Evolutionary conservation across 2,797 vertebrate species (phyloP), one percentile per base, ranked within the genome.

Genomic region (Galagoides demidoff): DNA sequence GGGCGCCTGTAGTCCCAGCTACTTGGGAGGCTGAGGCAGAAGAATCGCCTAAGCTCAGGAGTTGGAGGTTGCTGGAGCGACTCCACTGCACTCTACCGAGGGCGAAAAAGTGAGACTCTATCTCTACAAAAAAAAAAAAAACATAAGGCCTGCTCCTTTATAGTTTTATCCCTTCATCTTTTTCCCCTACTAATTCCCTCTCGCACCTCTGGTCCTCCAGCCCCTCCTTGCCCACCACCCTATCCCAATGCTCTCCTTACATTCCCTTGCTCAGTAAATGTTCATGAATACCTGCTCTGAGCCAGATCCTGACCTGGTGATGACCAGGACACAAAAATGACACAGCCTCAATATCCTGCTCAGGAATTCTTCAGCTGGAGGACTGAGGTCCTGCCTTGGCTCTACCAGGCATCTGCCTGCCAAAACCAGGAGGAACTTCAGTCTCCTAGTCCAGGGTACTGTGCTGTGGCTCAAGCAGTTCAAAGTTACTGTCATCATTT

Each of bases 251-350:
- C 16, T n/a, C 66, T 29, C 74, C 34, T 49, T 22, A 12, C 16
- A 29, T 0, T 45, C n/a, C 22, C 27, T 81, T 8, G 4, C 9
- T 74, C 17, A 10, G 34, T 3, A 22, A 70, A 14, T 0, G 3
- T 39, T 45, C 8, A 0, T 0, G 45, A 49, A 43, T 12, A 84
- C 52, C 70, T 79, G 43, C n/a, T 23, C 70, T 37, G 31, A 4
- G 43, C 70, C 39, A 39, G 27, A 37, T 23, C 34, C 49, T 12
- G 66, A 27, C 23, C 49, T 1, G 31, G 34, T 3, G 4, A 5
- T 29, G 70, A 11, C 34, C 4, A 1, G 9, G n/a, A 2, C 39
- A 49, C 0, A 2, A n/a, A 11, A 5, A 10, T 8, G 55, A 71
- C 1, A 1, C 16, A 4, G 6, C 10, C 34, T 11, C 13, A 10